A percentile compares a stretch with the other conserved stretches of the same genome.
phyloP scores from a whole-genome alignment of 2,113 vertebrate species.

The Pterocles gutturalis region DNA sequence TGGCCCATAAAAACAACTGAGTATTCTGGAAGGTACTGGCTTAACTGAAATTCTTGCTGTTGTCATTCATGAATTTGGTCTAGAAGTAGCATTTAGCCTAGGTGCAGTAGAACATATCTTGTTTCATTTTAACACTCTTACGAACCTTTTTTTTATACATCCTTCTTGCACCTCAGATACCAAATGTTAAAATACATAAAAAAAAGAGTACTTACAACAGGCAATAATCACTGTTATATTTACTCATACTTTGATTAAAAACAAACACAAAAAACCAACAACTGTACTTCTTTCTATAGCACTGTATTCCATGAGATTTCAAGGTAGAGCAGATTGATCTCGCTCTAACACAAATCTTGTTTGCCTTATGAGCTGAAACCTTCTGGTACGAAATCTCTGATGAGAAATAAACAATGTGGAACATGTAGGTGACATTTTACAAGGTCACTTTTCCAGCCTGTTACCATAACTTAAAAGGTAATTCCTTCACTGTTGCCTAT shows the following conservation, averaged over 20 bases:
- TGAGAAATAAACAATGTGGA: slow-evolving; percentile 45
- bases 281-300: neutral
- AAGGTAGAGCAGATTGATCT: neutral
- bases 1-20: neutral
- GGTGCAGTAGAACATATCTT: neutral
- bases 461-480: slow-evolving; percentile 26
- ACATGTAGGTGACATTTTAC: slow-evolving; percentile 40
- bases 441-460: slow-evolving; percentile 5
- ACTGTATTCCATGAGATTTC: neutral
- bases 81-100: neutral
- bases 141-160: neutral
- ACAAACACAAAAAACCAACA: neutral
- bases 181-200: neutral
- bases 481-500: neutral
- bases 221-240: neutral
- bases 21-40: neutral
- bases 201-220: neutral
- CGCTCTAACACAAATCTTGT: slow-evolving; percentile 1
- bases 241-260: neutral
- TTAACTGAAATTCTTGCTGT: neutral
- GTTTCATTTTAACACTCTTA: neutral
- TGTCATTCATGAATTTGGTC: neutral
- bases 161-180: neutral
- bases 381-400: neutral
- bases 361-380: slow-evolving; percentile 4